A percentile compares a stretch with the other conserved stretches of the same genome.
These are phyloP conservation scores for Atherinosoma microstoma DNA, from an alignment of 2,797 vertebrate species.

Conservation along the genomic window DNA sequence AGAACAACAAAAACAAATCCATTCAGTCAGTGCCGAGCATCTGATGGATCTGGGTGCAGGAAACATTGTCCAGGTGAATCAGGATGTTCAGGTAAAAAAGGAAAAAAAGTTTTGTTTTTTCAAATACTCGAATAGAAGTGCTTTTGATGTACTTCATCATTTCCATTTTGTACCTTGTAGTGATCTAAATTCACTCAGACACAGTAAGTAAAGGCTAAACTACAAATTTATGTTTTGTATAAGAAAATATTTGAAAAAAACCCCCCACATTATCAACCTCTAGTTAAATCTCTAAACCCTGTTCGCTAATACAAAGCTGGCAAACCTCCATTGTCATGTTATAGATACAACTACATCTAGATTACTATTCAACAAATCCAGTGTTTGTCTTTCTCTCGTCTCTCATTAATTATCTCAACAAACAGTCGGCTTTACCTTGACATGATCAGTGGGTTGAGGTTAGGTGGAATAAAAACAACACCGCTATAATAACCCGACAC, in stretches of 20 bases:
- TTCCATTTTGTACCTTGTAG: neutral
- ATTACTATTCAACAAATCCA: neutral
- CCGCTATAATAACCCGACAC: neutral
- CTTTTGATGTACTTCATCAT: neutral
- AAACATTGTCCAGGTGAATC: neutral
- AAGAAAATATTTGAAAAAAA: neutral
- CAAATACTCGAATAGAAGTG: neutral
- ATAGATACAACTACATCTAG: neutral
- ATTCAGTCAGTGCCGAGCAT: neutral
- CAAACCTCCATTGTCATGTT: neutral
- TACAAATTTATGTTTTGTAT: neutral
- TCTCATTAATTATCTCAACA: neutral
- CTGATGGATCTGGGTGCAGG: neutral
- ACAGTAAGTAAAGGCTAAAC: neutral
- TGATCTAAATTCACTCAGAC: neutral
- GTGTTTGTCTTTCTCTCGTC: neutral
- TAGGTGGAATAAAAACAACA: neutral
- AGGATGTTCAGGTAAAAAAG: neutral
- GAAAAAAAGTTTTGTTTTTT: neutral
- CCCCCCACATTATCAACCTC: neutral
- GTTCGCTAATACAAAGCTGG: neutral
- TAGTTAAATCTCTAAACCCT: neutral
- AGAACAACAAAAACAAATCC: slow-evolving; percentile 15
- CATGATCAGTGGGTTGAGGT: neutral
- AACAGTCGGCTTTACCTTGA: neutral